Evolutionary conservation across 1,140 invertebrate species (phyloP).

Genomic region (Cotesia vestalis): DNA sequence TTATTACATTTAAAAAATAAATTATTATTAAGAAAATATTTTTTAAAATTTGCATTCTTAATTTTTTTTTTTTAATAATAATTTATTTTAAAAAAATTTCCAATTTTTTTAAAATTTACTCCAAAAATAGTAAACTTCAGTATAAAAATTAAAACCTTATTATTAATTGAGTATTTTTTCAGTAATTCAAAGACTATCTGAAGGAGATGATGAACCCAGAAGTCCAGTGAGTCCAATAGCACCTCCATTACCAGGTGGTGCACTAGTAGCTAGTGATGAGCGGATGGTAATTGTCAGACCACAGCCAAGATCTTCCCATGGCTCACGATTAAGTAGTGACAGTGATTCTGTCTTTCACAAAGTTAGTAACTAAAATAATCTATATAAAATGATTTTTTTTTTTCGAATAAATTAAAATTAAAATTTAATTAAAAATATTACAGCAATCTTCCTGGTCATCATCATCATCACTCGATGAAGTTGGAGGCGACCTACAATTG

Average conservation of each 20-base stretch:
- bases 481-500: constrained; percentile 65
- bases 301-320: constrained; percentile 54
- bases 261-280: constrained; percentile 62
- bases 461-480: constrained; percentile 56
- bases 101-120: too few species aligned
- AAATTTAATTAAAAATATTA: not conserved
- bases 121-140: too few species aligned
- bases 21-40: too few species aligned
- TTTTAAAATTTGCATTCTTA: too few species aligned
- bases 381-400: too few species aligned
- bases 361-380: constrained; percentile 40
- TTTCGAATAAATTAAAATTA: too few species aligned
- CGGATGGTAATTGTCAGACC: constrained; percentile 65
- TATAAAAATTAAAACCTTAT: too few species aligned
- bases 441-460: constrained; percentile 46
- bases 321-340: constrained; percentile 69
- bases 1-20: too few species aligned
- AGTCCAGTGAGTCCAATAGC: constrained; percentile 50
- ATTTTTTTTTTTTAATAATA: too few species aligned
- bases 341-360: constrained; percentile 68
- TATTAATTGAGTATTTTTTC: not conserved
- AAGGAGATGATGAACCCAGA: constrained; percentile 50
- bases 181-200: constrained; percentile 51
- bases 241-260: constrained; percentile 51
- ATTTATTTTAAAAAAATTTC: too few species aligned